A percentile compares a stretch with the other conserved stretches of the same genome.
Conservation (phyloP, 2,113 vertebrate genomes). For the Acanthochromis polyacanthus region DNA sequence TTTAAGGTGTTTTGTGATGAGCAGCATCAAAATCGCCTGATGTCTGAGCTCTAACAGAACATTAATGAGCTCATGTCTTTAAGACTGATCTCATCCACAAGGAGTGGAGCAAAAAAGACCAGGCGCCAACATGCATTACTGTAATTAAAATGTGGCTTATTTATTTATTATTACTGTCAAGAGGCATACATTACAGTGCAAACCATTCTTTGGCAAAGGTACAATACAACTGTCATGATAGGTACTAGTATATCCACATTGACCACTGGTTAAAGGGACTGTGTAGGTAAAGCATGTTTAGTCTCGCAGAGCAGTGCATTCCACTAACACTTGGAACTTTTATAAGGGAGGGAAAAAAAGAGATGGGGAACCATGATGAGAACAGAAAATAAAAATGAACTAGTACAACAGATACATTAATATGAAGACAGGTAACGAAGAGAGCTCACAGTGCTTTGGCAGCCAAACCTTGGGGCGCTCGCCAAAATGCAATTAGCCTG, state of each 20-base stretch:
- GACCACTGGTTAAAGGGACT: conserved; percentile 67
- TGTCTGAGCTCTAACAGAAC: not conserved
- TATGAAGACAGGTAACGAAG: conserved; percentile 36
- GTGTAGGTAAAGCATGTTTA: conserved; percentile 75
- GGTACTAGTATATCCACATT: conserved; percentile 67
- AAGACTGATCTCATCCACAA: not conserved
- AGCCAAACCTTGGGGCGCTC: conserved; percentile 35
- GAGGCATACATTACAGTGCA: conserved; percentile 88
- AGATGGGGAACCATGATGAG: not conserved
- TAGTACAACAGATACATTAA: conserved; percentile 32
- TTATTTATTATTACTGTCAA: conserved; percentile 81
- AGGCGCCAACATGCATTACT: conserved; percentile 36
- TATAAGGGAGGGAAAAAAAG: conserved; percentile 34
- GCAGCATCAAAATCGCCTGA: not conserved
- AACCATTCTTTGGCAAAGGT: conserved; percentile 88
- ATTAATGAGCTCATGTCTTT: not conserved
- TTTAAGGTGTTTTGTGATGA: not conserved
- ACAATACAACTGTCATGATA: conserved; percentile 83
- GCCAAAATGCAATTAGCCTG: conserved; percentile 36
- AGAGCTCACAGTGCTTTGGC: conserved; percentile 61
- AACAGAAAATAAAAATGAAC: conserved; percentile 29
- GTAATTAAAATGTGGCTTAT: conserved; percentile 78
- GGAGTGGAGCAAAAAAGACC: conserved; percentile 29
- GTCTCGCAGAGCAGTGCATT: conserved; percentile 81
- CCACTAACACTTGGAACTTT: conserved; percentile 62